Percentiles rank a stretch among this genome's conserved stretches.
Evolutionary conservation across 2,113 vertebrate genomes (phyloP).

Genomic region (Emberiza fucata): DNA sequence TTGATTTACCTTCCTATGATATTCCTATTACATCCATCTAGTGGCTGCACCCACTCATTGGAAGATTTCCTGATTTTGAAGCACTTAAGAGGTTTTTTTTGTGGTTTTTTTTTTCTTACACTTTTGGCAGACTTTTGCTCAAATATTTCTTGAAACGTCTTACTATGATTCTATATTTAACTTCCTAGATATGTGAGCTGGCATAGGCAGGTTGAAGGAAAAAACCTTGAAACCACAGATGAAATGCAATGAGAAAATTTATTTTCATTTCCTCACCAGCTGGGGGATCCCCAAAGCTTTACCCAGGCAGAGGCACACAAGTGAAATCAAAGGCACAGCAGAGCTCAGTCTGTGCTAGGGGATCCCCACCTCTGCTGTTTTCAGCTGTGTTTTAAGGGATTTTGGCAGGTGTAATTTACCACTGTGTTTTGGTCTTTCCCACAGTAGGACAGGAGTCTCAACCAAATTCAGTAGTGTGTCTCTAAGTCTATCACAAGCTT

Average conservation of each 20-base stretch:
- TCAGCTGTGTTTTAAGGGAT: too few species aligned
- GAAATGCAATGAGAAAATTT: neutral
- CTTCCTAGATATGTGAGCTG: neutral
- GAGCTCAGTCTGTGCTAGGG: rapidly evolving
- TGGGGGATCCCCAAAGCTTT: neutral
- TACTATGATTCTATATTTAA: neutral
- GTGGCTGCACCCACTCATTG: neutral
- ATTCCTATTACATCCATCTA: neutral
- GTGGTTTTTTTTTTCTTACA: neutral
- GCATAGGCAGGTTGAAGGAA: neutral
- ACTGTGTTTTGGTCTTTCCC: neutral
- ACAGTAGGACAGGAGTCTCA: neutral
- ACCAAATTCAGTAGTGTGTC: neutral
- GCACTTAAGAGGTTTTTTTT: neutral
- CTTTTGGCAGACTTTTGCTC: neutral
- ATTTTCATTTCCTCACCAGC: neutral
- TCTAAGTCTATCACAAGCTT: neutral
- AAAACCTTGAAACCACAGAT: neutral
- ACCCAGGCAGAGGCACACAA: neutral
- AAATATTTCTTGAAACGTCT: neutral
- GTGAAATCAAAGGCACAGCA: neutral
- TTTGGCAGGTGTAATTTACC: neutral
- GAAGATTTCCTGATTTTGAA: neutral
- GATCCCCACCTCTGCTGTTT: neutral
- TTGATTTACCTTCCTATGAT: neutral